Base-by-base conservation (phyloP, 2,888 invertebrate genomes). In the Thereva unica region DNA sequence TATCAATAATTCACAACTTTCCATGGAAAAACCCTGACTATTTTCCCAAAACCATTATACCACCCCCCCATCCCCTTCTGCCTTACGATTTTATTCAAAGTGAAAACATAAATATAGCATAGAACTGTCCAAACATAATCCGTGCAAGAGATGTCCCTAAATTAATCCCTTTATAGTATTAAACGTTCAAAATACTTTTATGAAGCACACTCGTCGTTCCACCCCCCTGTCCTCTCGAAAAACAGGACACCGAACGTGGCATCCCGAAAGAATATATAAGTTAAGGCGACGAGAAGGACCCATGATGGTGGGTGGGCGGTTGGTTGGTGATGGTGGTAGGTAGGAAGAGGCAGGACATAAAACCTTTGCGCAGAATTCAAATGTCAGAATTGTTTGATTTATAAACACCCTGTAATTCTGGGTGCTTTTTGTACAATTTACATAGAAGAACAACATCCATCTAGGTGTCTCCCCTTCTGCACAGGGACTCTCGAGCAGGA, bases 381-480 rank as follows among this genome's bases (percentile, higher is more conserved):
- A 70, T 71, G 71, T 71, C 71, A 71, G 68, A 71, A 71, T 67
- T 71, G 63, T 71, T 71, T 71, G 71, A 71, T 71, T 71, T 71
- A 71, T 71, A 71, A 71, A 71, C 71, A 71, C 71, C 67, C 70
- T 69, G 69, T 69, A 63, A 50, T 70, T 69, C 71, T 67, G 61
- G 61, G 69, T 67, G 64, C 50, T 63, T 69, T 67, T 69, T 69
- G 67, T 67, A 67, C 64, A 61, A 67, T 69, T 69, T 69, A 67
- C 69, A 69, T 69, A 23, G 23, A 23, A 23, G 67, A 67, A 64
- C 64, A 64, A 50, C 63, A 63, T 66, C 54, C 56, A 47, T 9
- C 42, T 57, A 10, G 37, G 9, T 34, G 10, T 50, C 10, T 12
- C 4, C 67, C 40, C 23, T 53, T 38, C 40, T 23, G 47, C 59